phyloP scores from a whole-genome alignment of 2,888 invertebrate genomes.

The Acanthosoma haemorrhoidale region DNA sequence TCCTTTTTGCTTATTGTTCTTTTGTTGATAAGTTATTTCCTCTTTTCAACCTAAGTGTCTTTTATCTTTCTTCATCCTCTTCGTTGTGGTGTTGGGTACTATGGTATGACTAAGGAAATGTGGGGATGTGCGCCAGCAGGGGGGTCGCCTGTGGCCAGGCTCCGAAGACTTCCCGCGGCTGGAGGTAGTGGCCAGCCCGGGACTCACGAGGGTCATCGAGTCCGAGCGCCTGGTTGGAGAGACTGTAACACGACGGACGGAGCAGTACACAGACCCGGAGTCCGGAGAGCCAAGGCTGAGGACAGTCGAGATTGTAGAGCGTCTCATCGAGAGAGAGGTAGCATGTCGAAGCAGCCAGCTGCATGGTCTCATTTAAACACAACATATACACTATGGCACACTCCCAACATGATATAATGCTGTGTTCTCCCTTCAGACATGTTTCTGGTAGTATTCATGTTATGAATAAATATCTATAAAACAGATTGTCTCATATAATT shows the following conservation, averaged over 20 bases:
- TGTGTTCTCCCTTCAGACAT: not conserved
- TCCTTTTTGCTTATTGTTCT: too few species aligned
- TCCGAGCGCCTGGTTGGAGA: slow-evolving; percentile 85
- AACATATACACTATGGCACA: not conserved
- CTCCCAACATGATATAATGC: not conserved
- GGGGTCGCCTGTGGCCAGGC: slow-evolving; percentile 50
- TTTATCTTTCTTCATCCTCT: not conserved
- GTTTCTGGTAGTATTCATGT: too few species aligned
- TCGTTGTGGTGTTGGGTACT: slow-evolving; percentile 18
- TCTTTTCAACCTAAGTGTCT: not conserved
- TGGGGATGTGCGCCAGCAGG: slow-evolving; percentile 19
- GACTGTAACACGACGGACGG: slow-evolving; percentile 77
- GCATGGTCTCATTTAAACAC: slow-evolving; percentile 7
- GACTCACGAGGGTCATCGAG: slow-evolving; percentile 78
- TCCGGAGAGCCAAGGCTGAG: slow-evolving; percentile 81
- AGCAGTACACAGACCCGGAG: slow-evolving; percentile 79
- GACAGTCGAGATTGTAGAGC: slow-evolving; percentile 90
- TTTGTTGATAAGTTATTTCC: too few species aligned
- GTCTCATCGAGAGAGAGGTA: slow-evolving; percentile 95
- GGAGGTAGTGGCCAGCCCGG: slow-evolving; percentile 72
- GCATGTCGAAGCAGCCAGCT: slow-evolving; percentile 16
- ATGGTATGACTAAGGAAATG: not conserved
- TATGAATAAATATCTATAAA: not conserved
- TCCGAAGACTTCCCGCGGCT: slow-evolving; percentile 73
- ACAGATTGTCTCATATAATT: too few species aligned